Evolutionary conservation across 2,113 vertebrate genomes (phyloP).

Genomic region (Erythrolamprus reginae): DNA sequence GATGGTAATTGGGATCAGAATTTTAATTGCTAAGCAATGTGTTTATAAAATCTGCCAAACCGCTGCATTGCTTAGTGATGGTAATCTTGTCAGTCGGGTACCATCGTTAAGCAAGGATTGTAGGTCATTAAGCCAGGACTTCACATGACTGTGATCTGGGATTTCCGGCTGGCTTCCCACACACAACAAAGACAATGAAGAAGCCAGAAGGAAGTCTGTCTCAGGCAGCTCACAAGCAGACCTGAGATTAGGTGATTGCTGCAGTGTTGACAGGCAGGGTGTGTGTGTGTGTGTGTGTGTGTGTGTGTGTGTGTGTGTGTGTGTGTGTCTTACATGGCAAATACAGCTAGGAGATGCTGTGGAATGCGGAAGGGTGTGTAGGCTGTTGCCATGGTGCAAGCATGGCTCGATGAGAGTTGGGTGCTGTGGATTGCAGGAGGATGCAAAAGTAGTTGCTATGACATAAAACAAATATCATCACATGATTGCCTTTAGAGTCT

Average conservation of each 20-base stretch:
- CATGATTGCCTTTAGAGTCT: not conserved
- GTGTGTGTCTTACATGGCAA: not conserved
- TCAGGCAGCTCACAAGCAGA: not conserved
- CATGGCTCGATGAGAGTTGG: not conserved
- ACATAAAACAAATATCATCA: not conserved
- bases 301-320: too few species aligned
- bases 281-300: too few species aligned
- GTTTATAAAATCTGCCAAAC: not conserved
- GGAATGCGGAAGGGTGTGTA: not conserved
- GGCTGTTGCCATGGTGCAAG: not conserved
- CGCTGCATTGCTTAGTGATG: not conserved
- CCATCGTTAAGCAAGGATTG: not conserved
- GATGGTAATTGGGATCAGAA: not conserved
- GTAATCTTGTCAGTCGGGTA: not conserved
- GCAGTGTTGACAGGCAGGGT: accelerated
- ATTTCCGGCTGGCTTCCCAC: not conserved
- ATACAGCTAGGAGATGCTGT: not conserved
- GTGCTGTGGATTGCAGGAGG: not conserved
- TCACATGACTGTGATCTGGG: not conserved
- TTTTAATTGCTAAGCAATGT: not conserved
- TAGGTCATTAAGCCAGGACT: not conserved
- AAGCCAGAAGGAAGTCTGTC: not conserved
- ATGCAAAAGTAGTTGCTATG: not conserved
- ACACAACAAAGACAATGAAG: not conserved
- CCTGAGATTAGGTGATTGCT: not conserved